phyloP scores from a whole-genome alignment of 2,888 invertebrate genomes.

The Eustalomyia histrio region DNA sequence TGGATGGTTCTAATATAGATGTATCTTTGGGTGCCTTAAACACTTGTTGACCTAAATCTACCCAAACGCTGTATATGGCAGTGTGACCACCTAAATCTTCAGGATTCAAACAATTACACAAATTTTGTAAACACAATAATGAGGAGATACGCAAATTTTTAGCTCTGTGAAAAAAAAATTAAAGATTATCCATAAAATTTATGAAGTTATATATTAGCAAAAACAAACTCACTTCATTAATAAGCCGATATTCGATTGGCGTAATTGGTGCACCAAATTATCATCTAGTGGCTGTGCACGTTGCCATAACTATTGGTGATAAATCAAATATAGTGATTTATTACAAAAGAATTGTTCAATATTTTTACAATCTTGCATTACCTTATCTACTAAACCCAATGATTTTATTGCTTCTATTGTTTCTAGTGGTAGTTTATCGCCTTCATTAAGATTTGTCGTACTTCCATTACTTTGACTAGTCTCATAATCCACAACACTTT shows the following conservation, averaged over 20 bases:
- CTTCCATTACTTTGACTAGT: conserved; percentile 68
- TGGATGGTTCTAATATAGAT: conserved; percentile 84
- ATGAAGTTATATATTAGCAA: background rate
- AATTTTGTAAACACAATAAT: conserved; percentile 85
- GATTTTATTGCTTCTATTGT: conserved; percentile 83
- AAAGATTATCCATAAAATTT: background rate
- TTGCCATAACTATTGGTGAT: conserved; percentile 70
- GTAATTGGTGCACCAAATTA: conserved; percentile 81
- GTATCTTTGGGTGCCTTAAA: conserved; percentile 81
- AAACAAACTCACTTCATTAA: conserved; percentile 80
- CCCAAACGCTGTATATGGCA: conserved; percentile 84
- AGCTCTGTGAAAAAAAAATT: conserved; percentile 75
- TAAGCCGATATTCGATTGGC: conserved; percentile 80
- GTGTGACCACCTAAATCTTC: conserved; percentile 84
- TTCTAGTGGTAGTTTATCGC: conserved; percentile 82
- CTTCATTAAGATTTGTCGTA: conserved; percentile 70
- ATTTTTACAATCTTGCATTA: conserved; percentile 69
- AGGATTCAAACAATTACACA: conserved; percentile 83
- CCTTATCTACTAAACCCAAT: conserved; percentile 82
- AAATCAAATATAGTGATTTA: background rate
- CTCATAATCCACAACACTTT: conserved; percentile 78
- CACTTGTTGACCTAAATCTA: conserved; percentile 83
- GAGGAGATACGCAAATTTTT: conserved; percentile 83
- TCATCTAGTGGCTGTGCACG: conserved; percentile 80
- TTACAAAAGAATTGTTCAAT: conserved; percentile 3